Base-by-base conservation (phyloP, 2,797 vertebrate species). In the Somateria mollissima region DNA sequence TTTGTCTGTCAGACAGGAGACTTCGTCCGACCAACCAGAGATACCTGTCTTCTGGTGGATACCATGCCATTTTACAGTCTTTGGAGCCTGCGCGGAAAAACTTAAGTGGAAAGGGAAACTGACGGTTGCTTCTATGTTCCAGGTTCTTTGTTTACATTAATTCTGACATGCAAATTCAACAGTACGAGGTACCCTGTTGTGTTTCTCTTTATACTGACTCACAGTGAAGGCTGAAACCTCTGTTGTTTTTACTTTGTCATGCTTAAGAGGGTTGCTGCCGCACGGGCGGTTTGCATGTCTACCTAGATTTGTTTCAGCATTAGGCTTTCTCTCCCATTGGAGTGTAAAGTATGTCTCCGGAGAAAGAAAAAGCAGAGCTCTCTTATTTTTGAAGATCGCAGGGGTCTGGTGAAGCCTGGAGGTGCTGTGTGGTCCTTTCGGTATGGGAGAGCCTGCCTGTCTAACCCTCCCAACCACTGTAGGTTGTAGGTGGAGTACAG, bases 1-100 rank as follows among this genome's bases (percentile, higher is more conserved):
- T 87, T 57, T 80, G 28, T 36, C 15, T 37, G n/a, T 73, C 12
- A 16, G 10, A n/a, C 13, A 1, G 1, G 2, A 39, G 36, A 2
- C n/a, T 74, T 70, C 30, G 13, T 1, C 10, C 14, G 11, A 1
- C 58, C 45, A 4, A 14, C 21, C 1, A 1, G n/a, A 1, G n/a
- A 8, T 36, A 69, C 9, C 19, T 28, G 67, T 45, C 27, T 64
- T 28, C 27, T 19, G 39, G 28, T 10, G 18, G 61, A 28, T 39
- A 53, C 8, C 5, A 4, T 41, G 62, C 32, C 20, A 2, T 32
- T 62, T 41, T 45, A 16, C 15, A 30, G 13, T 24, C 41, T 77
- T 60, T 41, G 57, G 37, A 61, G 37, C 30, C 30, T 57, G 28
- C 13, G 53, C 21, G 25, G 83, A 64, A 67, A 83, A 77, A 61